Conservation (phyloP, 1,140 invertebrate species). For the Microplitis demolitor region DNA sequence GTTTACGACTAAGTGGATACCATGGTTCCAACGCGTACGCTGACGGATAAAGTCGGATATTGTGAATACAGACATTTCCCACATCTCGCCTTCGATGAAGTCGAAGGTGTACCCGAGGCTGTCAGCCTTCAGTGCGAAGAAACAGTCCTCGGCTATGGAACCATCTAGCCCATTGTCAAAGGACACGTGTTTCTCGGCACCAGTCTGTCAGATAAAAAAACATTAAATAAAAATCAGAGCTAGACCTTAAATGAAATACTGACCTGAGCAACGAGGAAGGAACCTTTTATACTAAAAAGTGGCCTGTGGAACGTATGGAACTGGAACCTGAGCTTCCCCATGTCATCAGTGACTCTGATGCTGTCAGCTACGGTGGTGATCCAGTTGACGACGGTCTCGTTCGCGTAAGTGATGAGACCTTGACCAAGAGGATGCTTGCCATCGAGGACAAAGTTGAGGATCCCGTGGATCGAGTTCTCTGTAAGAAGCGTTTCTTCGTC, state of each 20-base stretch:
- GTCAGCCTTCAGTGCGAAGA: constrained; percentile 93
- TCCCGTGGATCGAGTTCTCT: constrained; percentile 87
- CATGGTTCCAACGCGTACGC: constrained; percentile 95
- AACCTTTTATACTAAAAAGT: constrained; percentile 97
- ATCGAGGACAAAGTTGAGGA: constrained; percentile 94
- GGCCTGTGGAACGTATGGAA: constrained; percentile 94
- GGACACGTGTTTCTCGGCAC: constrained; percentile 86
- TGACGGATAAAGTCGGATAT: constrained; percentile 95
- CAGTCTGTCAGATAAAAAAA: constrained; percentile 64
- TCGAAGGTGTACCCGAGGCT: constrained; percentile 85
- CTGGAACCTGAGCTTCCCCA: constrained; percentile 94
- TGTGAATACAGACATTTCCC: constrained; percentile 96
- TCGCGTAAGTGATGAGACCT: constrained; percentile 97
- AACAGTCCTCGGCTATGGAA: constrained; percentile 97
- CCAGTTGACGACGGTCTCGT: constrained; percentile 96
- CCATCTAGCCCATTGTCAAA: constrained; percentile 96
- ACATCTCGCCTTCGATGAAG: constrained; percentile 96
- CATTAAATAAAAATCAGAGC: too few species aligned
- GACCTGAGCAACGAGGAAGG: constrained; percentile 92
- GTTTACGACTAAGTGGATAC: constrained; percentile 93
- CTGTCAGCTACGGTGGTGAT: constrained; percentile 95
- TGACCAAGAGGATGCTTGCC: constrained; percentile 97
- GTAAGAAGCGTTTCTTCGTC: constrained; percentile 97
- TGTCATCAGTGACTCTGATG: constrained; percentile 95
- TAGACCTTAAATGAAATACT: constrained; percentile 18